A percentile compares a stretch with the other conserved stretches of the same genome.
phyloP scores from a whole-genome alignment of 2,888 invertebrate species.

The Oithona nana region DNA sequence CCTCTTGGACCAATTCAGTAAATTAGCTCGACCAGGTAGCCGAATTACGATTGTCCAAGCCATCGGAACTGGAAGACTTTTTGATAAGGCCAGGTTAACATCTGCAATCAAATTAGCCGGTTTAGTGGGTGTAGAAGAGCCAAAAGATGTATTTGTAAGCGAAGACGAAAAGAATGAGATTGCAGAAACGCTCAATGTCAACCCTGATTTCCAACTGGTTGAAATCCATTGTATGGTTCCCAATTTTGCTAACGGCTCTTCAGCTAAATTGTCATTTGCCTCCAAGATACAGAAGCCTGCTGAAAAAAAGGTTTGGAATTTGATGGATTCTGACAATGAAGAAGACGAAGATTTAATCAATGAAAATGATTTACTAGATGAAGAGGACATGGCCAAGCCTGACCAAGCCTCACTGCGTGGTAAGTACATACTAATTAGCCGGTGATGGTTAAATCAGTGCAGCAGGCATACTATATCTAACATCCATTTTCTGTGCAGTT shows the following conservation, averaged over 20 bases:
- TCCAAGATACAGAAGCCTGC: background rate
- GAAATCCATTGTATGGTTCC: background rate
- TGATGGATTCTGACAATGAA: slow-evolving; percentile 44
- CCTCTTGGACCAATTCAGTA: background rate
- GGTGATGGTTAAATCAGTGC: slow-evolving; percentile 7
- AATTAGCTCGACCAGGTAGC: background rate
- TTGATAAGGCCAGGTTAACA: background rate
- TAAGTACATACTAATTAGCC: slow-evolving; percentile 25
- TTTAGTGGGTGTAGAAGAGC: background rate
- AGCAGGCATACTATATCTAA: too few relatives aligned
- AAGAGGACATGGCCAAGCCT: slow-evolving; percentile 71
- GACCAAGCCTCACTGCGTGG: slow-evolving; percentile 62
- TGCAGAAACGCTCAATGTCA: background rate
- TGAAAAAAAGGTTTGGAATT: slow-evolving; percentile 44
- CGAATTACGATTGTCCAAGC: background rate
- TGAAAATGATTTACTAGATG: slow-evolving; percentile 69
- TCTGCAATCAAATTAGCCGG: background rate
- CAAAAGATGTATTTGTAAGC: background rate
- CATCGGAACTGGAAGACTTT: background rate
- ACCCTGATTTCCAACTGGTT: background rate
- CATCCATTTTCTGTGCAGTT: slow-evolving; percentile 34
- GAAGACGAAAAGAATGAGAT: background rate
- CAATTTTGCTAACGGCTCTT: background rate
- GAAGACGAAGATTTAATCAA: slow-evolving; percentile 63
- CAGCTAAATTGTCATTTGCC: background rate